A percentile compares a stretch with the other conserved stretches of the same genome.
phyloP scores from a whole-genome alignment of 2,113 vertebrate genomes.

The Dolichallabes microphthalmus region DNA sequence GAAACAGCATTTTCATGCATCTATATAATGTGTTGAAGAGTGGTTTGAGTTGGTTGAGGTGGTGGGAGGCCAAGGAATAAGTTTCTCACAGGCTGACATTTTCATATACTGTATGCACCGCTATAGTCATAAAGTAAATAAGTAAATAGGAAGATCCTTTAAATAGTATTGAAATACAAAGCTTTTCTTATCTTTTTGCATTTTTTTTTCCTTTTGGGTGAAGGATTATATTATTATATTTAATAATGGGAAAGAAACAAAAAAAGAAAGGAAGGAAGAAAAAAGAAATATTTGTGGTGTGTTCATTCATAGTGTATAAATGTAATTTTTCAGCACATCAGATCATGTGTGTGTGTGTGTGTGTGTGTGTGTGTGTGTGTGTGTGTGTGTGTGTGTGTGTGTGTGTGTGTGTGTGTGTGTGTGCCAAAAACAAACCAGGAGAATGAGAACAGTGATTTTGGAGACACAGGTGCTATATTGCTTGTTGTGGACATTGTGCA shows the following conservation, averaged over 20 bases:
- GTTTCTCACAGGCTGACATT: not conserved
- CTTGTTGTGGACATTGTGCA: constrained; percentile 49
- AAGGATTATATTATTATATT: not conserved
- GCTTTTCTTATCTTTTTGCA: not conserved
- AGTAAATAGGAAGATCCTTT: not conserved
- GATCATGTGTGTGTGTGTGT: not conserved
- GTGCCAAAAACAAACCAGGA: not conserved
- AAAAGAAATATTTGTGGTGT: not conserved
- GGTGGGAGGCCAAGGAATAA: not conserved
- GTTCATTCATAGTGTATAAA: not conserved
- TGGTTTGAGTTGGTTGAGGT: too few species aligned
- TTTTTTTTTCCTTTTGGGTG: not conserved
- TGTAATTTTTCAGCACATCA: not conserved
- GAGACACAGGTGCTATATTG: constrained; percentile 44
- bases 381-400: not conserved
- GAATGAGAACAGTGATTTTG: constrained; percentile 26
- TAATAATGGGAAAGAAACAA: not conserved
- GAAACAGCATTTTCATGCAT: not conserved
- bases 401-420: not conserved
- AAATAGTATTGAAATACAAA: not conserved
- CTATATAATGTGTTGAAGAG: not conserved
- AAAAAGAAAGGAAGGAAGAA: not conserved
- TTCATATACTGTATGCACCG: not conserved
- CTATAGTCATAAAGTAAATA: not conserved
- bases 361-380: too few species aligned